Conservation (phyloP, 2,113 vertebrate species). For the Hyperopisus bebe region DNA sequence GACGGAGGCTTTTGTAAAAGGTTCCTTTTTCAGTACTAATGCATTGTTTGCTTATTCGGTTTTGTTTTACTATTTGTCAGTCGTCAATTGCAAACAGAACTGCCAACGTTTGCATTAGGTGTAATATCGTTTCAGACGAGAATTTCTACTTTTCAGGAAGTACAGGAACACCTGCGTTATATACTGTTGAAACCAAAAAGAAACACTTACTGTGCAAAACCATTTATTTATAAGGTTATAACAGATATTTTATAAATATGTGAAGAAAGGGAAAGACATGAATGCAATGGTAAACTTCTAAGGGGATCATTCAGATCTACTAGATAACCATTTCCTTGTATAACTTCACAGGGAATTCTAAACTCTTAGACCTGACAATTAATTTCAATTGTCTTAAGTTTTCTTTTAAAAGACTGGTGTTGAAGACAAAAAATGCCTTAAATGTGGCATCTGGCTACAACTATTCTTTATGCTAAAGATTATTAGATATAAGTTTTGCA, state of each 20-base stretch:
- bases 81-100: constrained; percentile 2
- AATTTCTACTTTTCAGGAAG: neutral
- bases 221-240: constrained; percentile 45
- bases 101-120: neutral
- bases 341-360: neutral
- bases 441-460: neutral
- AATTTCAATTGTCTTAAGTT: constrained; percentile 6
- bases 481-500: neutral
- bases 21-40: neutral
- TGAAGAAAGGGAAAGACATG: neutral
- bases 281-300: constrained; percentile 28
- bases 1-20: constrained; percentile 28
- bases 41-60: constrained; percentile 11
- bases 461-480: constrained; percentile 6
- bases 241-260: constrained; percentile 24
- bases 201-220: constrained; percentile 7
- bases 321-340: neutral
- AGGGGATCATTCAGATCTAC: neutral
- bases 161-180: constrained; percentile 12
- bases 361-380: neutral
- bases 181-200: constrained; percentile 46
- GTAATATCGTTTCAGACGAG: neutral
- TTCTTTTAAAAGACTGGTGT: neutral
- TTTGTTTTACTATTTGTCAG: constrained; percentile 10
- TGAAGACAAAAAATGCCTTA: constrained; percentile 15